Base-by-base conservation (phyloP, 2,888 invertebrate genomes). In the Bellardia bayeri region DNA sequence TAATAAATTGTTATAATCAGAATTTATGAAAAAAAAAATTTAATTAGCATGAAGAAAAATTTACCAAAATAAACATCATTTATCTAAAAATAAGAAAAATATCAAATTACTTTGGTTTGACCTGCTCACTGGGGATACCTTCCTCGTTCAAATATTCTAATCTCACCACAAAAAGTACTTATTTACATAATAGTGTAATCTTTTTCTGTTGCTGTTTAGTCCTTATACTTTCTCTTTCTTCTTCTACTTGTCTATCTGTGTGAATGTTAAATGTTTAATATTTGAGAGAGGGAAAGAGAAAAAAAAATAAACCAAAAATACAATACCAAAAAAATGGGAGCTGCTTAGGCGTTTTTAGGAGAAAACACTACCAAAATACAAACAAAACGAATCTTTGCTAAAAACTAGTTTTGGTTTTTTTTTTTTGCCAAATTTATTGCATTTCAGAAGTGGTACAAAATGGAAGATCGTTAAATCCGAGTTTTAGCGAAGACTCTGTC, bases 401-500 rank as follows among this genome's bases (percentile, higher is more conserved):
- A 85, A 84, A 79, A 84, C 42, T 72, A 63, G 90, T 91, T 58
- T 90, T 92, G 90, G 90, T 82, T 85, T 87, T 82, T 84, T 23
- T 91, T 90, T 91, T 89, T 89, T 86, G 89, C 90, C 90, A 85
- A 85, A 85, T 85, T 82, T 87, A 82, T 87, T 85, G 85, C 87
- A 74, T 94, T 93, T 91, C 94, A 94, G 94, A 94, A 92, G 94
- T 94, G 91, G 93, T 94, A 92, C 94, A 93, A 92, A 94, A 94
- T 92, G 94, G 94, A 90, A 94, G 94, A 92, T 94, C 95, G 92
- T 94, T 96, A 91, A 96, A 96, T 94, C 95, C 96, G 90, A 96
- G 96, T 94, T 96, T 96, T 94, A 96, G 96, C 94, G 96, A 97
- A 94, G 97, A 97, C 94, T 96, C 96, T 90, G 96, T 97, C 92